These are phyloP conservation scores for Pteromalus puparum DNA, from an alignment of 1,140 invertebrate genomes.

Conservation along the genomic window DNA sequence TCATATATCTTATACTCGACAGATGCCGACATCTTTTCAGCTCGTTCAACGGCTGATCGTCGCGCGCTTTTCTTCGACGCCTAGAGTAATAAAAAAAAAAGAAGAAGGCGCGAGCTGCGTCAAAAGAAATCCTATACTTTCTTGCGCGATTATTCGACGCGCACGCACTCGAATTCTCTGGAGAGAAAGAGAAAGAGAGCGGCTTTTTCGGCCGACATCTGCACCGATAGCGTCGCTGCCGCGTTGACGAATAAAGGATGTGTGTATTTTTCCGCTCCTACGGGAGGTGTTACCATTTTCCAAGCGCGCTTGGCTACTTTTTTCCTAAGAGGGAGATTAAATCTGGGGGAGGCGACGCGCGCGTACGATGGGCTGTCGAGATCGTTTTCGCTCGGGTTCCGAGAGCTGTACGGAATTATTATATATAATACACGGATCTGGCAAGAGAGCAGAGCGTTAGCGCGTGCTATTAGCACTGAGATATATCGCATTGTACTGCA, in stretches of 20 bases:
- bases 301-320: not conserved
- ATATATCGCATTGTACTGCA: too few species aligned
- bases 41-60: conserved; percentile 14
- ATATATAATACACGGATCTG: too few species aligned
- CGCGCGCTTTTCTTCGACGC: not conserved
- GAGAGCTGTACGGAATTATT: too few species aligned
- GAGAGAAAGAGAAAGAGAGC: not conserved
- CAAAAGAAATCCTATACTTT: conserved; percentile 41
- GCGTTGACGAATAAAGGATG: conserved; percentile 25
- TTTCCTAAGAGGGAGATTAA: not conserved
- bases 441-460: too few species aligned
- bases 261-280: not conserved
- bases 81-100: conserved; percentile 29
- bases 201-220: conserved; percentile 23
- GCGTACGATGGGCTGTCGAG: not conserved
- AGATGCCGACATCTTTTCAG: conserved; percentile 37
- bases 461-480: too few species aligned
- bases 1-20: conserved; percentile 29
- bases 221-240: not conserved
- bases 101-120: not conserved
- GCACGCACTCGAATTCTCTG: not conserved
- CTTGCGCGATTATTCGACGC: conserved; percentile 1
- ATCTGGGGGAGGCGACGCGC: not conserved
- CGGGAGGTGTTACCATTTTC: not conserved
- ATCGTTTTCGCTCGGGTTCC: not conserved